These are phyloP conservation scores for Aeoliscus strigatus DNA, from an alignment of 2,797 vertebrate genomes.

Conservation along the genomic window DNA sequence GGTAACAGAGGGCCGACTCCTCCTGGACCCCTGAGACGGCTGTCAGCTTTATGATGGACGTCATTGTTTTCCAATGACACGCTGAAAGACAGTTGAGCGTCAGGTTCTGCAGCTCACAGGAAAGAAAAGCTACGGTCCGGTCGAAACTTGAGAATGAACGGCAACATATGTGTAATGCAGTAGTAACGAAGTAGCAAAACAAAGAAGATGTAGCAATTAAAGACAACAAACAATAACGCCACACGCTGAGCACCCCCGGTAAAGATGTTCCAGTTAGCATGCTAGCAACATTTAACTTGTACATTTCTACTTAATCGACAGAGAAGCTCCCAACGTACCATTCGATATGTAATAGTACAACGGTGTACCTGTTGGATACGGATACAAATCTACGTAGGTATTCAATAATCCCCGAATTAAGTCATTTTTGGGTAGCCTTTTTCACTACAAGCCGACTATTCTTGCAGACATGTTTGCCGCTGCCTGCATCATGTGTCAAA, in stretches of 20 bases:
- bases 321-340: slow-evolving; percentile 37
- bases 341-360: slow-evolving; percentile 14
- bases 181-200: neutral
- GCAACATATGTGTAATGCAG: no score
- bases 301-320: neutral
- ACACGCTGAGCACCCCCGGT: slow-evolving; percentile 10
- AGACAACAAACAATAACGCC: no score
- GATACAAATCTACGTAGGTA: neutral
- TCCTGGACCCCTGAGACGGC: slow-evolving; percentile 96
- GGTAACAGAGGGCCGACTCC: slow-evolving; percentile 95
- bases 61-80: slow-evolving; percentile 76
- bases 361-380: neutral
- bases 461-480: slow-evolving; percentile 38
- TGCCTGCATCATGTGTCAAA: slow-evolving; percentile 54
- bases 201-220: no score
- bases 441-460: neutral
- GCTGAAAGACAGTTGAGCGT: slow-evolving; percentile 30
- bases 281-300: slow-evolving; percentile 20
- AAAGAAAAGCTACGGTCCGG: no score
- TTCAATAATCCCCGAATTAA: slow-evolving; percentile 25
- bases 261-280: slow-evolving; percentile 35
- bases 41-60: slow-evolving; percentile 97
- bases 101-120: no score
- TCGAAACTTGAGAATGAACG: no score
- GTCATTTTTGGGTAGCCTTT: slow-evolving; percentile 44